Conservation (phyloP, 2,888 invertebrate genomes). For the Tuta absoluta region DNA sequence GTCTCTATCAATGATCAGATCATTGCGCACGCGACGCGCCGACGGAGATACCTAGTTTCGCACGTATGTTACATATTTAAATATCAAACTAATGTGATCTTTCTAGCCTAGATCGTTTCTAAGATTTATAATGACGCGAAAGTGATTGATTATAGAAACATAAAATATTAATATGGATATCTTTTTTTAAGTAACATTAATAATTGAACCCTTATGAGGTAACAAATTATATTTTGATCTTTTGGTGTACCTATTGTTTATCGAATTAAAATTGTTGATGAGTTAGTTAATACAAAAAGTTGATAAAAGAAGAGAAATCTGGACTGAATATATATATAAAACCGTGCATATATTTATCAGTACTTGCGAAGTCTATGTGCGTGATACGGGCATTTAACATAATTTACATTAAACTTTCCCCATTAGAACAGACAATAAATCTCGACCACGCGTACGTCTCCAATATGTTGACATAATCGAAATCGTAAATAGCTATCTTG, state of each 20-base stretch:
- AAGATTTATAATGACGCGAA: not conserved
- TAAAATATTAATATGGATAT: too few species aligned
- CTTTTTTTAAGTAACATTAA: too few species aligned
- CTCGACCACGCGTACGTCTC: slow-evolving; percentile 1
- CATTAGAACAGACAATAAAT: slow-evolving; percentile 7
- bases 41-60: slow-evolving; percentile 8
- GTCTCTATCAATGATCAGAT: not conserved
- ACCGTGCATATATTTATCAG: not conserved
- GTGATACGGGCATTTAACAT: not conserved
- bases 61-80: slow-evolving; percentile 20
- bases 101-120: slow-evolving; percentile 8
- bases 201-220: too few species aligned
- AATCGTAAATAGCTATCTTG: slow-evolving; percentile 32
- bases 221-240: too few species aligned
- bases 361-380: not conserved
- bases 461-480: slow-evolving; percentile 55
- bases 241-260: too few species aligned
- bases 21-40: slow-evolving; percentile 14
- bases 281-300: too few species aligned
- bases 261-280: too few species aligned
- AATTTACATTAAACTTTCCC: not conserved
- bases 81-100: slow-evolving; percentile 7
- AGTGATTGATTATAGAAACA: not conserved
- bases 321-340: too few species aligned
- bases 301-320: too few species aligned